A percentile compares a stretch with the other conserved stretches of the same genome.
Conservation (phyloP, 2,888 invertebrate species). For the Acrobasis consociella region DNA sequence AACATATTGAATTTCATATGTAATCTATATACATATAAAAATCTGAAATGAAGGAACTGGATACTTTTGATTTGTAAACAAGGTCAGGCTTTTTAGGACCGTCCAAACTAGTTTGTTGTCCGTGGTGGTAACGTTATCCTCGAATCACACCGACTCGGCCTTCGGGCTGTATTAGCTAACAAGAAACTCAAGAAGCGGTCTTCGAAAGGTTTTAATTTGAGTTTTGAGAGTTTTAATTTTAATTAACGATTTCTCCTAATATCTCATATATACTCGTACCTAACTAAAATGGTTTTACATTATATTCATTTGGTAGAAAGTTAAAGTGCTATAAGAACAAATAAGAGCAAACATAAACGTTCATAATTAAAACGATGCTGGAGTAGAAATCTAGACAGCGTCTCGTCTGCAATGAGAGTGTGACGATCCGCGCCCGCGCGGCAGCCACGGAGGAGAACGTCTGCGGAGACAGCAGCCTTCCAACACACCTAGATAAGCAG, state of each 20-base stretch:
- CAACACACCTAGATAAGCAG: no score
- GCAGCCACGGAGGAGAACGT: neutral
- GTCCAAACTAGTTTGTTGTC: neutral
- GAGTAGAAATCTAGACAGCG: conserved; percentile 29
- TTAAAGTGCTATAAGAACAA: no score
- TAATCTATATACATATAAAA: no score
- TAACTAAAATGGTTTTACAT: no score
- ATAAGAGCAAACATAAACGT: neutral
- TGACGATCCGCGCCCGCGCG: conserved; percentile 42
- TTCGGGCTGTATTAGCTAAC: neutral
- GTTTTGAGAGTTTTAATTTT: no score
- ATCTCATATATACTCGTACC: no score
- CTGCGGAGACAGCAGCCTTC: neutral
- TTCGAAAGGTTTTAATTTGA: no score
- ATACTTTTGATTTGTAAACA: neutral
- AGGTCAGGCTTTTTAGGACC: neutral
- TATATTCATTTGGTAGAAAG: no score
- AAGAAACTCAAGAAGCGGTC: neutral
- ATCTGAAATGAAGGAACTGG: neutral
- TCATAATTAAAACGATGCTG: conserved; percentile 17
- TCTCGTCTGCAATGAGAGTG: conserved; percentile 54
- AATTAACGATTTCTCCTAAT: no score
- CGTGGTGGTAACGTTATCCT: neutral
- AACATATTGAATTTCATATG: neutral
- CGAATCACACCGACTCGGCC: neutral